A percentile compares a stretch with the other conserved stretches of the same genome.
phyloP scores from a whole-genome alignment of 2,797 vertebrate species.

The Limnodromus scolopaceus region DNA sequence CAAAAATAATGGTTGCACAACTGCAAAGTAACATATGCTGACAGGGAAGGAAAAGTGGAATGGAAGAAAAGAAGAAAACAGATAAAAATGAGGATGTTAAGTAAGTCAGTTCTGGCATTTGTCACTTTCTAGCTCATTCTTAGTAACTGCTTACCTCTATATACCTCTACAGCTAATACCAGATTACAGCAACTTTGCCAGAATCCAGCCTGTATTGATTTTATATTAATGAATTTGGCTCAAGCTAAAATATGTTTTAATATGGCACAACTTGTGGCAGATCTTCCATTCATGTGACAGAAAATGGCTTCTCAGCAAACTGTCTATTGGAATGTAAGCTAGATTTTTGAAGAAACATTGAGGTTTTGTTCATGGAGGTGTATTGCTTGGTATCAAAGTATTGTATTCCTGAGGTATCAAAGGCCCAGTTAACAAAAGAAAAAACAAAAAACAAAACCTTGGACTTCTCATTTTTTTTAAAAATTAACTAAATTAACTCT shows the following conservation, averaged over 20 bases:
- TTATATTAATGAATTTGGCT: not conserved
- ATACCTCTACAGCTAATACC: not conserved
- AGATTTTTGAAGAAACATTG: not conserved
- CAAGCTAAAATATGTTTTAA: not conserved
- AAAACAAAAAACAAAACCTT: not conserved
- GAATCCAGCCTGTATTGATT: not conserved
- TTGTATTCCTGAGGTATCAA: not conserved
- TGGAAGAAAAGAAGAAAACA: not conserved
- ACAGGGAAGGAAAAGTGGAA: not conserved
- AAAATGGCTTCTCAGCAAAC: not conserved
- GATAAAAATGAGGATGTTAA: not conserved
- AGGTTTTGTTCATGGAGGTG: not conserved
- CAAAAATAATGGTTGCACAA: not conserved
- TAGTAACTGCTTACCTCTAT: not conserved
- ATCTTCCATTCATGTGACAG: not conserved
- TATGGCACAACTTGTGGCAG: not conserved
- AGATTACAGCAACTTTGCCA: not conserved
- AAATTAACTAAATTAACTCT: not conserved
- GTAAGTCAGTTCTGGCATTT: not conserved
- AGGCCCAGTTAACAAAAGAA: not conserved
- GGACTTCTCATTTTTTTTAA: not conserved
- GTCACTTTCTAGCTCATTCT: not conserved
- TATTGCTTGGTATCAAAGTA: not conserved
- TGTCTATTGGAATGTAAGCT: not conserved
- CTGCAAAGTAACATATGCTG: not conserved